phyloP scores from a whole-genome alignment of 2,888 invertebrate species.

The Epinotia demarniana region DNA sequence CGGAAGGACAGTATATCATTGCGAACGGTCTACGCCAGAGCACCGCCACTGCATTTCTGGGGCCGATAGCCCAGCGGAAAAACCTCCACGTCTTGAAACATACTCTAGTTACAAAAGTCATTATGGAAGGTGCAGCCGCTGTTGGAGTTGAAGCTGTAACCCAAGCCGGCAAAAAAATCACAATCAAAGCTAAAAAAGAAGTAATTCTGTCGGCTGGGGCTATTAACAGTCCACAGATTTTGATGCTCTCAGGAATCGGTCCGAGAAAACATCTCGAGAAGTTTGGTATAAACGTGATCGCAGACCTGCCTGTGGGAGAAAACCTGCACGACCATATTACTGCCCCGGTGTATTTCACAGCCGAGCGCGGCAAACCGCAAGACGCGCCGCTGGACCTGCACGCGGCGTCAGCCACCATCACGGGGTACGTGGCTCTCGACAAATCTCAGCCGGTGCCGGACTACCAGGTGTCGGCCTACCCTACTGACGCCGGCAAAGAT shows the following conservation, averaged over 20 bases:
- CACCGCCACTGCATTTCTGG: conserved; percentile 32
- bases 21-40: conserved; percentile 31
- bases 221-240: conserved; percentile 41
- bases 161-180: conserved; percentile 1
- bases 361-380: not conserved
- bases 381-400: conserved; percentile 13
- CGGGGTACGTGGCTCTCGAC: conserved; percentile 30
- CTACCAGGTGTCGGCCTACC: conserved; percentile 24
- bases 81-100: conserved; percentile 35
- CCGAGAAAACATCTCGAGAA: conserved; percentile 33
- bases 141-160: conserved; percentile 27
- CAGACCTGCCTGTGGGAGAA: conserved; percentile 40
- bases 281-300: conserved; percentile 24
- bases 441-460: conserved; percentile 15
- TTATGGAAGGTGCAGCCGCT: conserved; percentile 32
- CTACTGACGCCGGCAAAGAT: conserved; percentile 15
- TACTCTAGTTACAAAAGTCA: conserved; percentile 30
- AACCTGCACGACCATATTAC: conserved; percentile 41
- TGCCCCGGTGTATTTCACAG: conserved; percentile 36
- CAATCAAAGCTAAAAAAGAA: conserved; percentile 33
- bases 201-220: conserved; percentile 42
- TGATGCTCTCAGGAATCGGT: conserved; percentile 45
- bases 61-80: conserved; percentile 7
- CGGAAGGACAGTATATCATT: conserved; percentile 40
- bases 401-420: conserved; percentile 18